Conservation (phyloP, 2,797 vertebrate species). For the Phoxinus dragarum region DNA sequence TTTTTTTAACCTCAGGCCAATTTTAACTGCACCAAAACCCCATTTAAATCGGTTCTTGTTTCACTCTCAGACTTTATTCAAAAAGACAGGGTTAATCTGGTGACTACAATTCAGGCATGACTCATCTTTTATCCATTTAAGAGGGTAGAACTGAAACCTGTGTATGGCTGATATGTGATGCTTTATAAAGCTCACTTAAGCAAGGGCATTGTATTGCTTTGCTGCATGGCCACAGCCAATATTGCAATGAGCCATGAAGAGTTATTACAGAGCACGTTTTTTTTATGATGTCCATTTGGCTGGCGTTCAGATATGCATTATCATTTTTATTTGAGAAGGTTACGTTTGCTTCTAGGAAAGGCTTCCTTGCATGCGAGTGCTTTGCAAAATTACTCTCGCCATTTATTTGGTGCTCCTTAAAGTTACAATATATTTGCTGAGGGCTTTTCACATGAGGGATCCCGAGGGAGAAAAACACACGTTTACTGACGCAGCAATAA, state of each 20-base stretch:
- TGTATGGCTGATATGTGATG: slow-evolving; percentile 61
- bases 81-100: slow-evolving; percentile 42
- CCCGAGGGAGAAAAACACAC: neutral
- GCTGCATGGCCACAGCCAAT: slow-evolving; percentile 67
- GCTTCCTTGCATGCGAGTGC: slow-evolving; percentile 1
- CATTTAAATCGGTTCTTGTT: slow-evolving; percentile 18
- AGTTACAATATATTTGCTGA: slow-evolving; percentile 17
- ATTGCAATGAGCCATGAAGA: slow-evolving; percentile 65
- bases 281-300: slow-evolving; percentile 72
- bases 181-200: slow-evolving; percentile 64
- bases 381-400: slow-evolving; percentile 29
- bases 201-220: slow-evolving; percentile 65
- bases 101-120: slow-evolving; percentile 50
- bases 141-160: slow-evolving; percentile 61
- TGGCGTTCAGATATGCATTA: slow-evolving; percentile 65
- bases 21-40: slow-evolving; percentile 25
- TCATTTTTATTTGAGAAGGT: slow-evolving; percentile 62
- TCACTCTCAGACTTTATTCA: slow-evolving; percentile 33
- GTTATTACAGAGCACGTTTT: slow-evolving; percentile 58
- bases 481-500: slow-evolving; percentile 27
- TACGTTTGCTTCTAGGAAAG: slow-evolving; percentile 48
- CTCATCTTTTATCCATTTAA: slow-evolving; percentile 63
- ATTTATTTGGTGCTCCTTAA: slow-evolving; percentile 15
- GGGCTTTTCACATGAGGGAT: neutral
- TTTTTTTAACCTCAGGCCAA: slow-evolving; percentile 25